These are phyloP conservation scores for Sycophaga agraensis DNA, from an alignment of 1,140 invertebrate genomes.

Conservation along the genomic window DNA sequence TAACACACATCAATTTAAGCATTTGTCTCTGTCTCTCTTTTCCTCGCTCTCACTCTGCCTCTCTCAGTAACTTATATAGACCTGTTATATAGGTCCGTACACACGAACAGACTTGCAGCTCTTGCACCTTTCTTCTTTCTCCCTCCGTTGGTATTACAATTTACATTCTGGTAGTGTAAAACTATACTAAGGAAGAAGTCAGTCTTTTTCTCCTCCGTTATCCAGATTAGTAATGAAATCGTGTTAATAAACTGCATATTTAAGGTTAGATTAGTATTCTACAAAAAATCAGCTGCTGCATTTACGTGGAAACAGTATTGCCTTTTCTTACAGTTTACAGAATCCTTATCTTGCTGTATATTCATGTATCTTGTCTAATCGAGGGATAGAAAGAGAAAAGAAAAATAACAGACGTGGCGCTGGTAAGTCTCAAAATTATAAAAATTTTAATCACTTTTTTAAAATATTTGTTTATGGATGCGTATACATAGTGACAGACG, in stretches of 20 bases:
- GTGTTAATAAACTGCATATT: not conserved
- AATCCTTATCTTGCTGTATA: not conserved
- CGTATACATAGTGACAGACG: not conserved
- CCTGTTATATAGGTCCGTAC: not conserved
- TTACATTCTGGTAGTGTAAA: too few species aligned
- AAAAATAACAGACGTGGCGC: not conserved
- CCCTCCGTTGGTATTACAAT: too few species aligned
- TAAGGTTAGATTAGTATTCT: constrained; percentile 19
- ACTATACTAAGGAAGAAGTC: constrained; percentile 10
- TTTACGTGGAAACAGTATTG: constrained; percentile 7
- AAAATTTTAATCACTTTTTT: not conserved
- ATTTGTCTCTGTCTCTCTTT: not conserved
- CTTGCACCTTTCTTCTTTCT: not conserved
- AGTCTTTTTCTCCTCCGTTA: not conserved
- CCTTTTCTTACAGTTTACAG: not conserved
- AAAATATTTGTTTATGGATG: not conserved
- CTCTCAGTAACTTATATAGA: too few species aligned
- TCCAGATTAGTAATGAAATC: not conserved
- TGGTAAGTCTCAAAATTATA: not conserved
- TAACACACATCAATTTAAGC: not conserved
- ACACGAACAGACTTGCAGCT: not conserved
- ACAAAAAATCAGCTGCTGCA: not conserved
- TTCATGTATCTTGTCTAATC: not conserved
- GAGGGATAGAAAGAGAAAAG: constrained; percentile 3
- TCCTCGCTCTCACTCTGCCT: too few species aligned